phyloP scores from a whole-genome alignment of 2,797 vertebrate species.

The Spondyliosoma cantharus region DNA sequence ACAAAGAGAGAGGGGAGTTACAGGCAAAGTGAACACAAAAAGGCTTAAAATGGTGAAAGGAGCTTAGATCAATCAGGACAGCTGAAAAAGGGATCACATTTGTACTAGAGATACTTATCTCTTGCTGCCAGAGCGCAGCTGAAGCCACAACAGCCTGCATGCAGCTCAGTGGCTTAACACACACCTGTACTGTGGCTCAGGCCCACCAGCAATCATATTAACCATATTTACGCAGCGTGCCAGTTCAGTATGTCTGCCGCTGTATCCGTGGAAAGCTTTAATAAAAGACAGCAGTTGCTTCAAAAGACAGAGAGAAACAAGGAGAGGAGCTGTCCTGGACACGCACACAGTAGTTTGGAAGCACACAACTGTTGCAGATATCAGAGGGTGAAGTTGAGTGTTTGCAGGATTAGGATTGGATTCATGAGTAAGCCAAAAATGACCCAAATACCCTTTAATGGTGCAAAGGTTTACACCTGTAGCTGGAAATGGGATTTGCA shows the following conservation, averaged over 20 bases:
- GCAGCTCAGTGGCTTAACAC: conserved; percentile 80
- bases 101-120: conserved; percentile 83
- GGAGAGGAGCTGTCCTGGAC: conserved; percentile 18
- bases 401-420: conserved; percentile 31
- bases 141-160: conserved; percentile 77
- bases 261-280: conserved; percentile 46
- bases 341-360: conserved; percentile 7
- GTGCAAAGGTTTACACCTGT: conserved; percentile 40
- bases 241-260: conserved; percentile 61
- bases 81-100: conserved; percentile 82
- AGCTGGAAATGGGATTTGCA: conserved; percentile 46
- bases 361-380: conserved; percentile 16
- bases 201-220: conserved; percentile 80
- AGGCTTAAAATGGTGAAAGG: conserved; percentile 83
- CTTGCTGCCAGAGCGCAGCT: conserved; percentile 76
- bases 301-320: conserved; percentile 26
- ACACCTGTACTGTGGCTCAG: conserved; percentile 79
- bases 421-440: conserved; percentile 29
- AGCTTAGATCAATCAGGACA: conserved; percentile 85
- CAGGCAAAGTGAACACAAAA: conserved; percentile 82
- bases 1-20: conserved; percentile 75
- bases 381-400: conserved; percentile 9
- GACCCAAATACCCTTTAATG: conserved; percentile 40
- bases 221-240: conserved; percentile 72
- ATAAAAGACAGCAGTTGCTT: conserved; percentile 42